phyloP scores from a whole-genome alignment of 2,888 invertebrate species.

The Allacma fusca region DNA sequence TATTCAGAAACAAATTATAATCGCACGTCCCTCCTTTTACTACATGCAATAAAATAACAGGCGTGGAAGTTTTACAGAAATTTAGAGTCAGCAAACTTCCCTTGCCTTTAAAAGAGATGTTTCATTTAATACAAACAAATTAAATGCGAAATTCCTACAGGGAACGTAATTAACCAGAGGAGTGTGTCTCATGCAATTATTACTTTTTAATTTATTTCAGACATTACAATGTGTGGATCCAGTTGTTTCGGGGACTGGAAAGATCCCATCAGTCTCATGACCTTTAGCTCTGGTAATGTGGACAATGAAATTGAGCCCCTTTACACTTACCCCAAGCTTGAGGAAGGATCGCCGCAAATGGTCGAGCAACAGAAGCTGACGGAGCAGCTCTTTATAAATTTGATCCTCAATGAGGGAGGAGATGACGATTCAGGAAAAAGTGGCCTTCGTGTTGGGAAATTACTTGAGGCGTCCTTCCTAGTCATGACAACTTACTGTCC shows the following conservation, averaged over 20 bases:
- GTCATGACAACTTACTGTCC: slow-evolving; percentile 36
- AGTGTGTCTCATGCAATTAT: no score
- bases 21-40: no score
- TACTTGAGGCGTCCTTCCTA: slow-evolving; percentile 20
- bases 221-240: no score
- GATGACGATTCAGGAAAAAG: not conserved
- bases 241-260: not conserved
- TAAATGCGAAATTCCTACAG: no score
- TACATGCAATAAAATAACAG: no score
- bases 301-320: not conserved
- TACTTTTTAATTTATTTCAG: no score
- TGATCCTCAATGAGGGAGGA: slow-evolving; percentile 17
- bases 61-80: no score
- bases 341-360: not conserved
- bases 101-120: no score
- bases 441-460: not conserved
- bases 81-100: no score
- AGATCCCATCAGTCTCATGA: not conserved
- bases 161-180: no score
- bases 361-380: slow-evolving; percentile 17
- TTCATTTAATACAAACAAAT: no score
- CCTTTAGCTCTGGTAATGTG: slow-evolving; percentile 7
- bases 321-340: not conserved
- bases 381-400: slow-evolving; percentile 15
- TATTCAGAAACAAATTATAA: no score